Base-by-base conservation (phyloP, 1,140 invertebrate species). In the Bombus pyrosoma region DNA sequence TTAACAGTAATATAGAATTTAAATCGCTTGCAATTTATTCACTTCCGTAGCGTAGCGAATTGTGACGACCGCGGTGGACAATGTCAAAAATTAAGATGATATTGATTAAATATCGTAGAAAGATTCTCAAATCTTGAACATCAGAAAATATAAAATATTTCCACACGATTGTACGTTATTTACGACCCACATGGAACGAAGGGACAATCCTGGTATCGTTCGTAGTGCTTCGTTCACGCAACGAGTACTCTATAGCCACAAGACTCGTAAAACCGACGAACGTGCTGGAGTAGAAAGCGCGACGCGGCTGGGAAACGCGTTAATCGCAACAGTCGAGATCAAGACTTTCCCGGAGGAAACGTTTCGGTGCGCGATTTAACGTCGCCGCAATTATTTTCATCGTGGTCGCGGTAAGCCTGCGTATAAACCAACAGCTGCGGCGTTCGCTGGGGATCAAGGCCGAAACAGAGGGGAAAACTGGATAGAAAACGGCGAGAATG, bases 381-480 rank as follows among this genome's bases (percentile, higher is more conserved):
- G 37, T 9, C 28, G 2, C 34, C 62, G 73, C 43, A 83, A 83
- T 83, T 83, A 83, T 83, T 83, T 83, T 77, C 64, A 1, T 9
- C 43, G 28, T 22, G 68, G 34, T 28, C 28, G 39, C 10, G 80
- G 66, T 41, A 71, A 71, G 37, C 69, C 69, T 34, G 66, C 25
- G 39, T 80, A 71, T 71, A 73, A 81, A 73, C 72, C 47, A 69
- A 72, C 79, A 81, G 66, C 79, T 59, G 37, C 77, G 47, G 25
- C 34, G 77, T n/a, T 80, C 37, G 18, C 64, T 12, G 5, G 25
- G 47, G 57, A 59, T 62, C 80, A 68, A 25, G 78, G 37, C 28
- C 28, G 53, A 73, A 72, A 73, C 47, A 32, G 22, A 32, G 43
- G 34, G 0, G 25, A 41, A 9, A 10, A 34, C 15, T 12, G n/a